Base-by-base conservation (phyloP, 2,888 invertebrate species). In the Eupithecia tripunctaria region DNA sequence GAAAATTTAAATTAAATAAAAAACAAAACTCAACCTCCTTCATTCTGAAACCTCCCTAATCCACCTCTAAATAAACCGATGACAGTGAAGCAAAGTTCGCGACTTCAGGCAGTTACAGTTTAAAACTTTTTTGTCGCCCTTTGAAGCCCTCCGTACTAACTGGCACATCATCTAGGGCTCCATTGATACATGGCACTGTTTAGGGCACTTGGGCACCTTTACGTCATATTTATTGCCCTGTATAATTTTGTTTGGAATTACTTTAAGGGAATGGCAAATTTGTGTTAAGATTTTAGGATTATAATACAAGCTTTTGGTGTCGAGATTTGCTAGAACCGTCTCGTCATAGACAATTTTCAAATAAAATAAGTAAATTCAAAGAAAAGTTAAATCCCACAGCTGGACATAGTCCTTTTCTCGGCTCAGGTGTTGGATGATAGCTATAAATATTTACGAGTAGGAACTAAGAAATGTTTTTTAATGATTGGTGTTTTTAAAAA, bases 181-280 rank as follows among this genome's bases (percentile, higher is more conserved):
- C 83, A 85, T 89, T 90, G 91, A 91, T 91, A 89, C 90, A 91
- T 90, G 83, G 82, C 76, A 84, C 87, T 79, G 88, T 90, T 89
- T 89, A 78, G 77, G 83, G 82, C 91, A 91, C 89, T 87, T 82
- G 86, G 84, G 75, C 63, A 70, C 71, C 72, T 73, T 76, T 75
- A 69, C 76, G 69, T 73, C 74, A 73, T 77, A 78, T 79, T 79
- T 79, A 79, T 76, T 64, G 75, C 70, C 29, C 60, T 29, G 76
- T 59, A 71, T 76, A 79, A 78, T 79, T 75, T 78, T 76, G 76
- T 76, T 79, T 71, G 68, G 73, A 76, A 79, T 79, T 76, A 78
- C 79, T 79, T 79, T 73, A 76, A 76, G 70, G 67, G 73, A 77
- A 74, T 74, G 68, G 75, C 12, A 38, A 75, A 69, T 60, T 69